Conservation (phyloP, 2,888 invertebrate species). For the Muschampia plurimacula region DNA sequence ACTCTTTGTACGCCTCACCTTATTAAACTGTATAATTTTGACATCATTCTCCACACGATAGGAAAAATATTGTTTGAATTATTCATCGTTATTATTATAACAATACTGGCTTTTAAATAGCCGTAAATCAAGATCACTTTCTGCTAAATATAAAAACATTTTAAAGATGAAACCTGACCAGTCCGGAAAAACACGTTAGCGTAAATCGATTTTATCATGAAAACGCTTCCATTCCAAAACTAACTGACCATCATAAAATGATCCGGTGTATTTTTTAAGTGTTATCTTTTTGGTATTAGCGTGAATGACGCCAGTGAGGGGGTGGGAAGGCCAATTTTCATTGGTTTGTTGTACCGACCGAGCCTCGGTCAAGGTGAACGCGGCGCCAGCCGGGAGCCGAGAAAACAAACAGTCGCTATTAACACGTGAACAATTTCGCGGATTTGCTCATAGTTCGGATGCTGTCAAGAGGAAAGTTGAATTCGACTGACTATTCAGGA, state of each 20-base stretch:
- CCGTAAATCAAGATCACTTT: neutral
- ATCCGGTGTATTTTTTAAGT: constrained; percentile 33
- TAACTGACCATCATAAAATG: constrained; percentile 31
- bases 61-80: neutral
- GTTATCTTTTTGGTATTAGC: constrained; percentile 28
- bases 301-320: constrained; percentile 43
- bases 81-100: neutral
- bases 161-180: neutral
- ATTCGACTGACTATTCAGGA: constrained; percentile 10
- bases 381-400: constrained; percentile 64
- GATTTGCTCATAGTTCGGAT: constrained; percentile 58
- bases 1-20: constrained; percentile 1
- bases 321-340: constrained; percentile 62
- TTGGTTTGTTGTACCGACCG: constrained; percentile 62
- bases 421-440: constrained; percentile 59
- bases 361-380: constrained; percentile 74
- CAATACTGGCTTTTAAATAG: neutral
- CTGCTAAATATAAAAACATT: neutral
- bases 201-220: neutral
- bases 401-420: constrained; percentile 64
- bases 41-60: neutral
- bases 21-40: constrained; percentile 1
- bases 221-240: constrained; percentile 5
- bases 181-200: neutral
- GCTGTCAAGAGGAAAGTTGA: constrained; percentile 45